Conservation (phyloP, 1,140 invertebrate genomes). For the Bombus breviceps region DNA sequence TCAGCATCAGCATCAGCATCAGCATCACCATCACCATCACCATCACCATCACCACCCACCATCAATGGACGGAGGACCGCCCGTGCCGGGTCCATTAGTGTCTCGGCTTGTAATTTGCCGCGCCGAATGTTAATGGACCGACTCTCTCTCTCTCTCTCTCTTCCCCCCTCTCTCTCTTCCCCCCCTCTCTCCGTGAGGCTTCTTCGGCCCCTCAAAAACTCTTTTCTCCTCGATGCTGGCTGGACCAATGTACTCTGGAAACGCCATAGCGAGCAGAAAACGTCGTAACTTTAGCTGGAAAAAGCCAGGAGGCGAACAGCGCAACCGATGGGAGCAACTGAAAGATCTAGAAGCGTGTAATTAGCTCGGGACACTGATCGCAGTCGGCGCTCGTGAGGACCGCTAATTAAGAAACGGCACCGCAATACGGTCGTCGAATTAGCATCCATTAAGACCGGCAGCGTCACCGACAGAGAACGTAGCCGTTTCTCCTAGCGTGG, state of each 20-base stretch:
- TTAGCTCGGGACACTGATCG: constrained; percentile 63
- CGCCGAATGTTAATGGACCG: constrained; percentile 82
- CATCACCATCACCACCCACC: constrained; percentile 67
- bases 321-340: background rate
- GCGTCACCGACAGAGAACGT: constrained; percentile 61
- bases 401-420: constrained; percentile 72
- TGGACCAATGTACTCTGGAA: background rate
- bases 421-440: constrained; percentile 70
- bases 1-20: constrained; percentile 58
- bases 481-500: constrained; percentile 41
- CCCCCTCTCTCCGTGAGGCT: background rate
- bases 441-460: constrained; percentile 67
- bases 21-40: constrained; percentile 36
- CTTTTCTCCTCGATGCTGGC: background rate
- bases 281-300: background rate
- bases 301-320: background rate
- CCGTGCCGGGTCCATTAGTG: constrained; percentile 77
- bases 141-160: constrained; percentile 42
- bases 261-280: background rate
- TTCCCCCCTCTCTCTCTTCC: too few relatives aligned
- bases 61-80: constrained; percentile 66
- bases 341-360: constrained; percentile 61
- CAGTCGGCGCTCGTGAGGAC: constrained; percentile 52
- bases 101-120: constrained; percentile 82
- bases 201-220: constrained; percentile 22